Evolutionary conservation across 2,113 vertebrate species (phyloP), one percentile per base, ranked within the genome.

Genomic region (Esox niger): DNA sequence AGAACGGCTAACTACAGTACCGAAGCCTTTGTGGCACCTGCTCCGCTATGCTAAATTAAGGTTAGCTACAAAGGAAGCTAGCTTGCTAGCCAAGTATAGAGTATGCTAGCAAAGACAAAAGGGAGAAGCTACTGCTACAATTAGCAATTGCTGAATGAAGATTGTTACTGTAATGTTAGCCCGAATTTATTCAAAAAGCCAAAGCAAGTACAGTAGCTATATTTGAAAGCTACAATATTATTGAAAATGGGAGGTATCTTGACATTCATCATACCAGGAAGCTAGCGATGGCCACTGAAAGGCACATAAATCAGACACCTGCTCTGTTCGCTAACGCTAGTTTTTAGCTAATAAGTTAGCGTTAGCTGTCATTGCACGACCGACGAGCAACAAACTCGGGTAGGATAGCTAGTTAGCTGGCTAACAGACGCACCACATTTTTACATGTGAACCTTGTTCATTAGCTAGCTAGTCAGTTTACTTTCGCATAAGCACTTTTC

Each of bases 221-320:
- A 43, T 43, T 4, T 43, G 3, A 4, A n/a, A n/a, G n/a, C n/a
- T 17, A 43, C 17, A 17, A 43, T 4, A 17, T 43, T 43, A 43
- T 43, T 43, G 13, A 43, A 43, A 17, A 43, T 43, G 15, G 13
- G 15, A 17, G 3, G 38, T 43, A 43, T 43, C 38, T 43, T 17
- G 38, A 43, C 38, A 43, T 17, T n/a, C 47, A 29, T 54, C 60
- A 70, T 32, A 62, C 46, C 61, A 70, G 61, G 47, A 52, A 70
- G 32, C 59, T 33, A 58, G 26, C 27, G 56, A 54, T 54, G 49
- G 56, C 6, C 56, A 58, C 25, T 21, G 55, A 57, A 26, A 7
- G 21, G 10, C 4, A 57, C 33, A 59, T 56, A 31, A 35, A 35
- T 54, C 70, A 62, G 70, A 71, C 79, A 80, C 79, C 79, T 80